Percentiles rank a stretch among this genome's conserved stretches.
These are phyloP conservation scores for Carcina quercana DNA, from an alignment of 2,888 invertebrate genomes.

Conservation along the genomic window DNA sequence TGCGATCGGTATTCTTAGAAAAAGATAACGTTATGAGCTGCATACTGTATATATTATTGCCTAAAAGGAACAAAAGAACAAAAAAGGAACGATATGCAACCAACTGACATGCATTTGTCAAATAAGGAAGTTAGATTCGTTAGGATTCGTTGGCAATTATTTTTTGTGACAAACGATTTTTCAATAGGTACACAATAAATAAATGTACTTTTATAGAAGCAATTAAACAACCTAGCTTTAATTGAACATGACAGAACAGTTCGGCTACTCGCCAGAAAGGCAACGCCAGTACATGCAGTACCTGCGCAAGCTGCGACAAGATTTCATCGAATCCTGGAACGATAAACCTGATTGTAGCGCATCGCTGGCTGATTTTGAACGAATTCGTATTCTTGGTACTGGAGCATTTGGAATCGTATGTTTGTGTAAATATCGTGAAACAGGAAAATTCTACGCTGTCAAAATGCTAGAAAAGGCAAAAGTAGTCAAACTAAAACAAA, in stretches of 20 bases:
- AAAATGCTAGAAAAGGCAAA: slow-evolving; percentile 92
- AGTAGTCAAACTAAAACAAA: slow-evolving; percentile 90
- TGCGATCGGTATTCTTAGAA: too few relatives aligned
- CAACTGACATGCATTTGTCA: too few relatives aligned
- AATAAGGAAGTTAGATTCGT: too few relatives aligned
- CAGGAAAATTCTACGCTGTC: slow-evolving; percentile 84
- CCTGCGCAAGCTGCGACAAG: slow-evolving; percentile 44
- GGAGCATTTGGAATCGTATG: slow-evolving; percentile 95
- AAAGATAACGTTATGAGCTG: too few relatives aligned
- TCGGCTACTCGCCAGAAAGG: slow-evolving; percentile 42
- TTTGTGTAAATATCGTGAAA: slow-evolving; percentile 75
- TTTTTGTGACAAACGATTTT: too few relatives aligned
- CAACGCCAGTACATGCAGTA: slow-evolving; percentile 52
- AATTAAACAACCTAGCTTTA: too few relatives aligned
- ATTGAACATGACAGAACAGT: slow-evolving; percentile 18
- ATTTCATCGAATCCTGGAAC: slow-evolving; percentile 59
- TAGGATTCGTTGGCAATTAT: too few relatives aligned
- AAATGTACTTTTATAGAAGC: too few relatives aligned
- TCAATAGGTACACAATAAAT: too few relatives aligned
- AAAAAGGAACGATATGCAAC: too few relatives aligned
- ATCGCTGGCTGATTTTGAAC: slow-evolving; percentile 78
- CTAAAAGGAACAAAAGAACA: too few relatives aligned
- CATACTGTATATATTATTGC: too few relatives aligned
- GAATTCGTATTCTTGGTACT: slow-evolving; percentile 84
- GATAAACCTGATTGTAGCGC: slow-evolving; percentile 35